Evolutionary conservation across 2,797 vertebrate species (phyloP).

Genomic region (Falco concolor): DNA sequence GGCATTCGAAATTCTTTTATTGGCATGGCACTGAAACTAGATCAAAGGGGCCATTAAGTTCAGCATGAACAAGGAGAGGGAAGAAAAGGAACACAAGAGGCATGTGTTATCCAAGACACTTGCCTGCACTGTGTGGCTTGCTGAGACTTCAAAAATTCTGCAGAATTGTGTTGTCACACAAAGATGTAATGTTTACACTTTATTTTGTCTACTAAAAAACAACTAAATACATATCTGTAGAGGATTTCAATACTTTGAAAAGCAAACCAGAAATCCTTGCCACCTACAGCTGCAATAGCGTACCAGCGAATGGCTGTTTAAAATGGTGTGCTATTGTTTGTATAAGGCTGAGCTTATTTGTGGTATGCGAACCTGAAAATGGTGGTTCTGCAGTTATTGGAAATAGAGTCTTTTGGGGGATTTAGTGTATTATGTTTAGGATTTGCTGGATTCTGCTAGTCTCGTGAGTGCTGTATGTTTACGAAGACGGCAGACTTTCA

Average conservation of each 20-base stretch:
- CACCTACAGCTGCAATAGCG: neutral
- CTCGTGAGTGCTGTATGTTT: neutral
- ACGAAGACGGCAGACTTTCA: neutral
- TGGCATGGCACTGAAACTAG: neutral
- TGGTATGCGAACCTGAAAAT: neutral
- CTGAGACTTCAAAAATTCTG: neutral
- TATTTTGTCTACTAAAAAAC: neutral
- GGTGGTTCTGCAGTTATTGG: neutral
- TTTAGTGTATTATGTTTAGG: neutral
- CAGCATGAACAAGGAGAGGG: neutral
- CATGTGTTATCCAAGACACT: neutral
- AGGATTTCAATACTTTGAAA: neutral
- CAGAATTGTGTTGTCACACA: neutral
- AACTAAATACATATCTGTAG: neutral
- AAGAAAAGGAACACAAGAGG: neutral
- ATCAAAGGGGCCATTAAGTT: neutral
- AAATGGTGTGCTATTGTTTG: neutral
- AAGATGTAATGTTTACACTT: neutral
- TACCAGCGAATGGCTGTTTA: neutral
- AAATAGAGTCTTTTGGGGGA: neutral
- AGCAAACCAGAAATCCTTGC: neutral
- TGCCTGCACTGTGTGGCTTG: neutral
- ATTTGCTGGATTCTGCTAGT: neutral
- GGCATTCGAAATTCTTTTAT: neutral
- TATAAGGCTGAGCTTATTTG: neutral